These are phyloP conservation scores for Leptopilina boulardi DNA, from an alignment of 1,140 invertebrate genomes.

Conservation along the genomic window DNA sequence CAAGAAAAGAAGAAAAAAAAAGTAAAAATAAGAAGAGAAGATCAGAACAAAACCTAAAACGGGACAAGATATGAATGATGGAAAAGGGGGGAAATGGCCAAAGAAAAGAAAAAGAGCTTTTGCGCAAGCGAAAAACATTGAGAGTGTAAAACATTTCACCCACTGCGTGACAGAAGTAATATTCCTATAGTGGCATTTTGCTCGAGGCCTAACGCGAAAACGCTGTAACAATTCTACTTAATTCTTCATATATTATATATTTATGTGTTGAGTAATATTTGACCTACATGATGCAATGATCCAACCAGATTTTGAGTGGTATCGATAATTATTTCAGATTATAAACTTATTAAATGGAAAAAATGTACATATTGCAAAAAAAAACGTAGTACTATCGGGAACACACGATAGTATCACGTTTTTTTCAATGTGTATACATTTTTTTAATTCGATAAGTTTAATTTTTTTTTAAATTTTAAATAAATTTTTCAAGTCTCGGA, in stretches of 20 bases:
- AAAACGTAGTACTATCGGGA: no score
- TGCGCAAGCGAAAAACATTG: slow-evolving; percentile 15
- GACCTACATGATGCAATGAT: not conserved
- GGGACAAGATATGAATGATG: slow-evolving; percentile 32
- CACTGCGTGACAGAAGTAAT: slow-evolving; percentile 14
- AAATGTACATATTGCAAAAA: no score
- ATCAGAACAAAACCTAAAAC: slow-evolving; percentile 35
- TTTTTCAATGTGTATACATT: no score
- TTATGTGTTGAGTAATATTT: not conserved
- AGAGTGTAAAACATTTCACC: slow-evolving; percentile 21
- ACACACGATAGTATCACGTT: no score
- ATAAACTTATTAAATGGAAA: not conserved
- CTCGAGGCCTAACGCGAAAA: not conserved
- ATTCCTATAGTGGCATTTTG: slow-evolving; percentile 15
- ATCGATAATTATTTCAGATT: no score
- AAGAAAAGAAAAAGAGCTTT: slow-evolving; percentile 24
- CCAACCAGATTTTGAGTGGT: not conserved
- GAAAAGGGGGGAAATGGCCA: not conserved
- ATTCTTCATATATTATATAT: not conserved
- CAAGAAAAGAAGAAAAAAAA: slow-evolving; percentile 33
- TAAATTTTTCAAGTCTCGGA: no score
- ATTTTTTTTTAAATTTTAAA: no score
- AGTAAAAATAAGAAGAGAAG: slow-evolving; percentile 32
- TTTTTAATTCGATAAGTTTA: no score
- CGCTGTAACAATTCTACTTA: not conserved